phyloP scores from a whole-genome alignment of 2,888 invertebrate genomes.

The Matsumyia berberina region DNA sequence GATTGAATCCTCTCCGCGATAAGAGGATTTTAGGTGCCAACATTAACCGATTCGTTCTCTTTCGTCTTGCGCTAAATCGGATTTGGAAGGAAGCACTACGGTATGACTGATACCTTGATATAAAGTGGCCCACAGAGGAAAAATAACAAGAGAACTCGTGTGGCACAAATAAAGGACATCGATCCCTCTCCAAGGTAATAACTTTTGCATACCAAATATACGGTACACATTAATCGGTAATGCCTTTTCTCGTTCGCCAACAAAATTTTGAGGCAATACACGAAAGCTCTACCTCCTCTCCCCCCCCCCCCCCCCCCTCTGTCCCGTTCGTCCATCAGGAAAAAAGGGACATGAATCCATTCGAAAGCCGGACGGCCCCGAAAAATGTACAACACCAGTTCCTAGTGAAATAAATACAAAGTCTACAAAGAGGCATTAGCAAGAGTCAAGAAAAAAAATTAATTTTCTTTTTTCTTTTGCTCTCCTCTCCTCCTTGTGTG shows the following conservation, averaged over 20 bases:
- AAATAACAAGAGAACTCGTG: conserved; percentile 9
- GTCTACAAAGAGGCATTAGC: conserved; percentile 17
- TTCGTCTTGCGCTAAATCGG: conserved; percentile 30
- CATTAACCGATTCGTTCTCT: conserved; percentile 30
- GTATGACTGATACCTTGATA: conserved; percentile 11
- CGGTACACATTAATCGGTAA: conserved; percentile 24
- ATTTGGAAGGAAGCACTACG: conserved; percentile 27
- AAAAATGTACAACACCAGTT: conserved; percentile 20
- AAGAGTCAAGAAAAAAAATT: conserved; percentile 23
- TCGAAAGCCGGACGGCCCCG: neutral
- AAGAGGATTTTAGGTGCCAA: conserved; percentile 40
- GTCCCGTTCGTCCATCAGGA: no score
- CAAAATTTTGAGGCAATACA: neutral
- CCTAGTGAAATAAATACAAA: conserved; percentile 17
- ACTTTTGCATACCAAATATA: conserved; percentile 31
- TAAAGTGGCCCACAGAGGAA: neutral
- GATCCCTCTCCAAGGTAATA: conserved; percentile 19
- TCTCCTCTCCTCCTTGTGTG: neutral
- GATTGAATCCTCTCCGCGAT: conserved; percentile 20
- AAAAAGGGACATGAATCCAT: conserved; percentile 3
- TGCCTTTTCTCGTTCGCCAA: neutral
- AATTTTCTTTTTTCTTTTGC: no score
- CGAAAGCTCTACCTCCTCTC: no score
- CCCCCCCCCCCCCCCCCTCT: no score
- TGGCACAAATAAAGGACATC: conserved; percentile 31